phyloP scores from a whole-genome alignment of 2,888 invertebrate species.

The Shargacucullia verbasci region DNA sequence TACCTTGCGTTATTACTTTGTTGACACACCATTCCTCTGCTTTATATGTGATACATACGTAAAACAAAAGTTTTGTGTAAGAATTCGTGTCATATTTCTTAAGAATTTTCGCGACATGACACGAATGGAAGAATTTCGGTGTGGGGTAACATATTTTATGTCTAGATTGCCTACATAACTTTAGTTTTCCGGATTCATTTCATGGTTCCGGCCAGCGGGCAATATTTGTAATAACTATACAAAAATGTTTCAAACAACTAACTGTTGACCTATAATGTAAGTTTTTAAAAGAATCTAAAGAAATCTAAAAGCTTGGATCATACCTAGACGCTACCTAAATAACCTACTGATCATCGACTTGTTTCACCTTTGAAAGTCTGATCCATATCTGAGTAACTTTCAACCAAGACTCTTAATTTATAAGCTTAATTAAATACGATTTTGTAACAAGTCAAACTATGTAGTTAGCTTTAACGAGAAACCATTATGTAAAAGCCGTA shows the following conservation, averaged over 20 bases:
- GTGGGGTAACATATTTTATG: slow-evolving; percentile 17
- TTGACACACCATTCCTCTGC: slow-evolving; percentile 41
- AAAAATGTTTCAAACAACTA: no score
- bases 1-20: slow-evolving; percentile 46
- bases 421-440: slow-evolving; percentile 18
- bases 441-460: slow-evolving; percentile 26
- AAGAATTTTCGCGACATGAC: slow-evolving; percentile 41
- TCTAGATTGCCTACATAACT: no score
- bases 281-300: no score
- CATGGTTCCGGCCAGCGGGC: no score
- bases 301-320: no score
- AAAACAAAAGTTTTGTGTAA: slow-evolving; percentile 45
- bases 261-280: no score
- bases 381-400: slow-evolving; percentile 5
- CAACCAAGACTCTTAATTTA: slow-evolving; percentile 24
- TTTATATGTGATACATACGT: slow-evolving; percentile 43
- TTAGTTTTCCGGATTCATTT: no score
- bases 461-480: slow-evolving; percentile 54
- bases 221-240: no score
- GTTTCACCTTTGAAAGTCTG: slow-evolving; percentile 11
- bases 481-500: slow-evolving; percentile 50
- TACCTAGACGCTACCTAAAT: no score
- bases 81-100: slow-evolving; percentile 51
- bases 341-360: not conserved
- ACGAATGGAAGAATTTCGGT: slow-evolving; percentile 30